These are phyloP conservation scores for Amphipoea lucens DNA, from an alignment of 2,888 invertebrate species.

Conservation along the genomic window DNA sequence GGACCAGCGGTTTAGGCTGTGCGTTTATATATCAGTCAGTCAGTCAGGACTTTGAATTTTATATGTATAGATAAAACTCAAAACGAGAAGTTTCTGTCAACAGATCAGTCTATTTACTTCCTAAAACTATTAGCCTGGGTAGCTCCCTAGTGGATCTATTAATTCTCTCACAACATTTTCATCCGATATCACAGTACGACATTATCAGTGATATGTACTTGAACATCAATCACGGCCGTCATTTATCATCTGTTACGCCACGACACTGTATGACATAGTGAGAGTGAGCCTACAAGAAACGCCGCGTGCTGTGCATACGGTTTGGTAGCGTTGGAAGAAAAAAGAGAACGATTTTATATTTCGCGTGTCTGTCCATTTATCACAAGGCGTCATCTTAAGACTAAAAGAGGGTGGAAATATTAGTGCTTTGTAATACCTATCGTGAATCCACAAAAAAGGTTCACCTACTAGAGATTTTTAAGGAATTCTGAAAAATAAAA, in stretches of 20 bases:
- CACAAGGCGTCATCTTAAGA: background rate
- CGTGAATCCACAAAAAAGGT: background rate
- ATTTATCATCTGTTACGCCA: slow-evolving; percentile 47
- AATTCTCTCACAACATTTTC: slow-evolving; percentile 14
- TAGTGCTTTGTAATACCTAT: background rate
- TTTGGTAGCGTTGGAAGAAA: slow-evolving; percentile 13
- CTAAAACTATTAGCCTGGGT: background rate
- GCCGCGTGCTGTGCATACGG: slow-evolving; percentile 2
- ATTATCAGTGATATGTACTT: slow-evolving; percentile 36
- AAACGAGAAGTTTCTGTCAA: background rate
- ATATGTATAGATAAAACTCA: too few species aligned
- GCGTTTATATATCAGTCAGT: too few species aligned
- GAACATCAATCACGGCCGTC: slow-evolving; percentile 46
- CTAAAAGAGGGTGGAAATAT: background rate
- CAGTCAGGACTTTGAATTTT: too few species aligned
- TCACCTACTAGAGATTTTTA: background rate
- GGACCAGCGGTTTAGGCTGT: too few species aligned
- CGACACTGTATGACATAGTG: slow-evolving; percentile 10
- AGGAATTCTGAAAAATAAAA: too few species aligned
- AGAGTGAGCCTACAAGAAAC: slow-evolving; percentile 28
- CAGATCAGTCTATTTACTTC: background rate
- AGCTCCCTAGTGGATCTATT: background rate
- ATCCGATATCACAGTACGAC: slow-evolving; percentile 12
- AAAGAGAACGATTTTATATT: background rate
- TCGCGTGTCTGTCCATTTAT: too few species aligned